A percentile compares a stretch with the other conserved stretches of the same genome.
phyloP scores from a whole-genome alignment of 2,888 invertebrate genomes.

The Lepas anatifera region DNA sequence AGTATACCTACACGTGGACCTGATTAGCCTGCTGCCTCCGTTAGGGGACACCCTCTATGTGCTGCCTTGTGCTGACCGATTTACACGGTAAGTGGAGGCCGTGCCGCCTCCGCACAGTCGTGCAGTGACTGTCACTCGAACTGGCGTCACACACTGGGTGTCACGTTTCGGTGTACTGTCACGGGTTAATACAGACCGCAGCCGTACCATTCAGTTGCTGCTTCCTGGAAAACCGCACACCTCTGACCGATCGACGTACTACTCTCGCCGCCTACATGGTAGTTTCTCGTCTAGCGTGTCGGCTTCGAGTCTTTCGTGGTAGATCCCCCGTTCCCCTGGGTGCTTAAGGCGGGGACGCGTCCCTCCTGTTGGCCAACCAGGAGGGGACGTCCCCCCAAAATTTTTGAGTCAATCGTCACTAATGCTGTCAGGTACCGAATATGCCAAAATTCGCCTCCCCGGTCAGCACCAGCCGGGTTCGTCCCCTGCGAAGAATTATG shows the following conservation, averaged over 20 bases:
- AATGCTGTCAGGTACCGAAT: too few species aligned
- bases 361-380: too few species aligned
- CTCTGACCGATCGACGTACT: not conserved
- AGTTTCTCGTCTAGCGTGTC: not conserved
- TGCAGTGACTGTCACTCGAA: not conserved
- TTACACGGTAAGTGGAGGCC: not conserved
- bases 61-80: slow-evolving; percentile 20
- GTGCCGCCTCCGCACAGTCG: not conserved
- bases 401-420: too few species aligned
- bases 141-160: not conserved
- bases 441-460: too few species aligned
- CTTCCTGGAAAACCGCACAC: not conserved
- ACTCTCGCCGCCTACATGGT: not conserved
- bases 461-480: too few species aligned
- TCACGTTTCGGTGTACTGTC: not conserved
- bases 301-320: not conserved
- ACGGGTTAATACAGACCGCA: not conserved
- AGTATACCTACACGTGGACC: slow-evolving; percentile 23
- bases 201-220: not conserved
- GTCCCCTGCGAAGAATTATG: too few species aligned
- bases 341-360: too few species aligned
- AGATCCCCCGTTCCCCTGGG: too few species aligned
- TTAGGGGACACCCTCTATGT: slow-evolving; percentile 17
- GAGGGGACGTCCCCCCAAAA: too few species aligned
- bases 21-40: slow-evolving; percentile 22